phyloP scores from a whole-genome alignment of 2,113 vertebrate species.

The Lycocorax pyrrhopterus region DNA sequence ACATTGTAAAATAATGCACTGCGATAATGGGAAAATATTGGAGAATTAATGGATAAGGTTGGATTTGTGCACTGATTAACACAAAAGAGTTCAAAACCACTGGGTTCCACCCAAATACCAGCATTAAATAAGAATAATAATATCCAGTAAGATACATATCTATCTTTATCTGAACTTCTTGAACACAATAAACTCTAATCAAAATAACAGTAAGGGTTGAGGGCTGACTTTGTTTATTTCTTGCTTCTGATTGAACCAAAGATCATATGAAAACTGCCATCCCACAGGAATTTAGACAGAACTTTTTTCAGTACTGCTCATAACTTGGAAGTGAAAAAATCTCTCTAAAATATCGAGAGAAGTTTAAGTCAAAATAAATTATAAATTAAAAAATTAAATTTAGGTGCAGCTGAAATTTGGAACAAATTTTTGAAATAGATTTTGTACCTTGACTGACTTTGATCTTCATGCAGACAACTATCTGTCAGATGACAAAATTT shows the following conservation, averaged over 20 bases:
- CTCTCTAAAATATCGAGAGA: neutral
- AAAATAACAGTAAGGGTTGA: neutral
- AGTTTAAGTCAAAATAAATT: neutral
- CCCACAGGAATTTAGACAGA: neutral
- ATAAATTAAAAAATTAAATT: neutral
- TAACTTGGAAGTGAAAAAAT: neutral
- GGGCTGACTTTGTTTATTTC: neutral
- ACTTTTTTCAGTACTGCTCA: neutral
- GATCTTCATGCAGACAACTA: neutral
- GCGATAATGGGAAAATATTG: neutral
- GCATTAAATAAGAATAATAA: neutral
- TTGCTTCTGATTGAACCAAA: neutral
- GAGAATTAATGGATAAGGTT: neutral
- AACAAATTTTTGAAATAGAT: neutral
- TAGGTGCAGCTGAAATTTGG: neutral
- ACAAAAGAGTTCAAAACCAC: neutral
- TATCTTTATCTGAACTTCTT: neutral
- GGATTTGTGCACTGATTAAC: neutral
- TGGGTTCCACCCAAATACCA: neutral
- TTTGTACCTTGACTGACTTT: neutral
- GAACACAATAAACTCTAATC: neutral
- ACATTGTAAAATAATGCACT: neutral
- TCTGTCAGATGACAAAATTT: neutral
- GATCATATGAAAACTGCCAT: neutral
- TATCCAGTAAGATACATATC: neutral